phyloP scores from a whole-genome alignment of 1,140 invertebrate species.

The Drosophila sproati region DNA sequence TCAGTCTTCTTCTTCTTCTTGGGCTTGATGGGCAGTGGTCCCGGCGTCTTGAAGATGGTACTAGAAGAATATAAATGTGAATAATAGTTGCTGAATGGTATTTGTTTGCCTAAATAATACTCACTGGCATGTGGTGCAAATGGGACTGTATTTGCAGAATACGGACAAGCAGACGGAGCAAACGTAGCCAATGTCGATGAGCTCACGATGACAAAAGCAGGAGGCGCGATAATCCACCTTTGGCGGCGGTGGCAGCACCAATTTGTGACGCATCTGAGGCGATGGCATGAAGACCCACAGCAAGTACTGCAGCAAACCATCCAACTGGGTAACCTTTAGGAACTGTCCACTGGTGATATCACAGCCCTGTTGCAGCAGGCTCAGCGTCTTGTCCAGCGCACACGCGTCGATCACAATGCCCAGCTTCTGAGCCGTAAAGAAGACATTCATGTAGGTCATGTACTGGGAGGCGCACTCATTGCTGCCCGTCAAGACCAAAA shows the following conservation, averaged over 20 bases:
- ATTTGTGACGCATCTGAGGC: conserved; percentile 90
- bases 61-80: conserved; percentile 85
- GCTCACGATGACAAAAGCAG: conserved; percentile 98
- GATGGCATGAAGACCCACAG: conserved; percentile 98
- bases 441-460: conserved; percentile 99
- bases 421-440: conserved; percentile 97
- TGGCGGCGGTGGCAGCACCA: conserved; percentile 94
- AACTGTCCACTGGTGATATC: conserved; percentile 98
- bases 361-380: conserved; percentile 96
- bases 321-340: conserved; percentile 91
- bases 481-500: conserved; percentile 94
- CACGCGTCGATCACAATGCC: conserved; percentile 97
- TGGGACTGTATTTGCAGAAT: conserved; percentile 98
- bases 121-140: conserved; percentile 98
- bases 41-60: conserved; percentile 89
- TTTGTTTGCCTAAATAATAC: conserved; percentile 75
- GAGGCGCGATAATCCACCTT: conserved; percentile 98
- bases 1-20: conserved; percentile 87
- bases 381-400: conserved; percentile 95
- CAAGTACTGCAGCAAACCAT: conserved; percentile 96
- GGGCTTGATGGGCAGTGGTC: conserved; percentile 86
- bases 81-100: not conserved
- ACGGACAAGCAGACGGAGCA: conserved; percentile 99
- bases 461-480: conserved; percentile 97
- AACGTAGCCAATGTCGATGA: conserved; percentile 98